Base-by-base conservation (phyloP, 2,888 invertebrate species). In the Flabesymbios commensalis region DNA sequence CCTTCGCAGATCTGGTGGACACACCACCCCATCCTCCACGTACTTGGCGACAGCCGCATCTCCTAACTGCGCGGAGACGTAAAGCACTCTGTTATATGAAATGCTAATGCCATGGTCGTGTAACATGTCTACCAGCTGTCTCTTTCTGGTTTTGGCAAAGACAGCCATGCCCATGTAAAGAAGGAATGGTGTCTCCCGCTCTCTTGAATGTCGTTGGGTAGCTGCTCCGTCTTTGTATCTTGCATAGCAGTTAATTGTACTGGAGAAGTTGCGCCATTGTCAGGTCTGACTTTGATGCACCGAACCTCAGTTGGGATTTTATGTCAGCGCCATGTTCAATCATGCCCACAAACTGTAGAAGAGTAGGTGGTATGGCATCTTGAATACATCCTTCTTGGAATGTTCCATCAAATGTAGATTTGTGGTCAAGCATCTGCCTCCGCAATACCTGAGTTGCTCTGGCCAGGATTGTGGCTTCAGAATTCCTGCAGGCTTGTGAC, bases 61-160 rank as follows among this genome's bases (percentile, higher is more conserved):
- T 14, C 61, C 68, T 5, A 70, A 42, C 19, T 63, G 52, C n/a
- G 67, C 56, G 29, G 69, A 67, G 19, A 73, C 61, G 42, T 65
- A 63, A 14, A 72, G 53, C 2, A 73, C 69, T 31, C 72, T 54
- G 26, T 71, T 64, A 61, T 71, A 72, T 22, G 66, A 69, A 56
- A 73, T 63, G 36, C 64, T 59, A 0, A 73, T 24, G 17, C 70
- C 72, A 51, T 63, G 57, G 17, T 68, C 67, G 52, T 57, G 47
- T 19, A 65, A 42, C 60, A 45, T 61, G 2, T 65, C 64, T 5
- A 69, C 57, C 3, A 72, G 42, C 39, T 55, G 26, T 43, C 65
- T 52, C 56, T 67, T 72, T 45, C 69, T 52, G 17, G 67, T 72
- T 36, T 64, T 69, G 31, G 68, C 68, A 57, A 53, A 64, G 1